Percentiles rank a stretch among this genome's conserved stretches.
These are phyloP conservation scores for Drosophila ercepeae DNA, from an alignment of 1,140 invertebrate genomes.

Conservation along the genomic window DNA sequence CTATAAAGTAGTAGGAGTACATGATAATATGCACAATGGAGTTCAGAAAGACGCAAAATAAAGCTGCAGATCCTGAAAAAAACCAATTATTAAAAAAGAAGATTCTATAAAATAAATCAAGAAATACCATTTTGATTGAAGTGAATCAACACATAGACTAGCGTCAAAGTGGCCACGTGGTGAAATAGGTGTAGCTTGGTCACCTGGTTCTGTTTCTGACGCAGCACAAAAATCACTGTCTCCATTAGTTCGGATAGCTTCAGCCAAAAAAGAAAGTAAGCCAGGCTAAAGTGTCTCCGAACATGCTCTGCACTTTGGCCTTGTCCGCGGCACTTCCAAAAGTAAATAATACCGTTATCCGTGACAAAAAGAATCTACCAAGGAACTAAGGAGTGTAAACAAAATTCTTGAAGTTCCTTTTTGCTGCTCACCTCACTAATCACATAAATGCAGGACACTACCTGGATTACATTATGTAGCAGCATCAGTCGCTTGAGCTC, in stretches of 20 bases:
- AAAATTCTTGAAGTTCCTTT: no score
- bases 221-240: slow-evolving; percentile 91
- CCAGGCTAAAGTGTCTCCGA: slow-evolving; percentile 41
- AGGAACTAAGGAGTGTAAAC: no score
- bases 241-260: slow-evolving; percentile 88
- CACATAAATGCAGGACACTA: slow-evolving; percentile 66
- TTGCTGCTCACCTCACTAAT: slow-evolving; percentile 51
- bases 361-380: slow-evolving; percentile 28
- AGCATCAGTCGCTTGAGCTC: slow-evolving; percentile 64
- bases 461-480: slow-evolving; percentile 66
- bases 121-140: slow-evolving; percentile 50
- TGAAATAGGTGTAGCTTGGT: slow-evolving; percentile 91
- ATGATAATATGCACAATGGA: slow-evolving; percentile 90
- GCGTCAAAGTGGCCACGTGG: slow-evolving; percentile 88
- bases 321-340: slow-evolving; percentile 57
- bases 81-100: not conserved
- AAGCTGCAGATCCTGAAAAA: slow-evolving; percentile 88
- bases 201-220: slow-evolving; percentile 90
- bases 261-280: slow-evolving; percentile 85
- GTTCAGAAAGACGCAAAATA: slow-evolving; percentile 92
- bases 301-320: slow-evolving; percentile 5
- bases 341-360: slow-evolving; percentile 32
- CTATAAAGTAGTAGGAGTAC: slow-evolving; percentile 93
- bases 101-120: not conserved
- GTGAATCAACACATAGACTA: slow-evolving; percentile 90